phyloP scores from a whole-genome alignment of 2,797 vertebrate species.

The Distichodus sexfasciatus region DNA sequence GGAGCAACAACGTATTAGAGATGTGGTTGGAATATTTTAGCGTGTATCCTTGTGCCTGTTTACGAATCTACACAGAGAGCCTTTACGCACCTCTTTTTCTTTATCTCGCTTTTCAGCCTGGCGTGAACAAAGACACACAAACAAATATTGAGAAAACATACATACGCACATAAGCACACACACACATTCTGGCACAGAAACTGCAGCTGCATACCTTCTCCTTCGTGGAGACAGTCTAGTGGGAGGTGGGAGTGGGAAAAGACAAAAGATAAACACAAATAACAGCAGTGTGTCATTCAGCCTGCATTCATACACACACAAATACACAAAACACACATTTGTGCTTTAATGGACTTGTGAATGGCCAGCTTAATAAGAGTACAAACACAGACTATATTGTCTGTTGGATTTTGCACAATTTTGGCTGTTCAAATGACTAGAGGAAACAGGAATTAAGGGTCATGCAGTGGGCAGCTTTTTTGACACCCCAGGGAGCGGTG shows the following conservation, averaged over 20 bases:
- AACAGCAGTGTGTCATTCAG: not conserved
- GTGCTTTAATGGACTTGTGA: too few species aligned
- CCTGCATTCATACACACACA: not conserved
- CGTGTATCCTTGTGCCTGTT: not conserved
- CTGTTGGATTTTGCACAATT: too few species aligned
- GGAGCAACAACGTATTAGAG: too few species aligned
- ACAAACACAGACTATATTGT: too few species aligned
- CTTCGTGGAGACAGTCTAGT: constrained; percentile 50
- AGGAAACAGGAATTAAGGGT: too few species aligned
- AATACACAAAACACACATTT: not conserved
- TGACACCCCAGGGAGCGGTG: too few species aligned
- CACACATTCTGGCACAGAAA: not conserved
- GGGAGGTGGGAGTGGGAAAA: constrained; percentile 5
- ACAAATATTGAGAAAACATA: not conserved
- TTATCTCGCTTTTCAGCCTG: constrained; percentile 73
- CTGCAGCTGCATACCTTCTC: constrained; percentile 68
- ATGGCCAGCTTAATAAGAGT: too few species aligned
- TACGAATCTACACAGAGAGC: not conserved
- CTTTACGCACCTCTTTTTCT: constrained; percentile 77
- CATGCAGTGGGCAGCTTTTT: too few species aligned
- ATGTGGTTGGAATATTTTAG: too few species aligned
- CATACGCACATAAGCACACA: constrained; percentile 2
- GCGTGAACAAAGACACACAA: constrained; percentile 50
- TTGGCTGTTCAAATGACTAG: too few species aligned
- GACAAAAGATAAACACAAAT: constrained; percentile 2